Evolutionary conservation across 2,113 vertebrate genomes (phyloP), one percentile per base, ranked within the genome.

Genomic region (Pogonocichla stellata): DNA sequence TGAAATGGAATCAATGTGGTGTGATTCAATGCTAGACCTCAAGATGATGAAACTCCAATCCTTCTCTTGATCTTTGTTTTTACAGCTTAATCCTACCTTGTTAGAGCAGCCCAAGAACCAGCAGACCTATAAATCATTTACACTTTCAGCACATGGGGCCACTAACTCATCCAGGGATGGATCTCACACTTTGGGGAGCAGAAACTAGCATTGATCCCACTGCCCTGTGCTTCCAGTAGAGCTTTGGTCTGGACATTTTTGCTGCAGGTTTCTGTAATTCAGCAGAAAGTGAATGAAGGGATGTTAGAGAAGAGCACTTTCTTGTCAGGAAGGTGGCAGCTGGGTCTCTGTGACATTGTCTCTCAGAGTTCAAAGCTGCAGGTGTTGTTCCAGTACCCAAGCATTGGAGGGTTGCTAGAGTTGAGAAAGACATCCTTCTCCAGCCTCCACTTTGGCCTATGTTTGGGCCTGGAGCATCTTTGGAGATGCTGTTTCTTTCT

Each of bases 11-110:
- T 69, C 57, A 79, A 24, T 22, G 56, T 80, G 33, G 31, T 85
- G 19, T 74, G 56, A 77, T 81, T 80, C 53, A 88, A 4, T 69
- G 47, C 45, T 72, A 77, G 62, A 83, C n/a, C 51, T 91, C 40
- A 72, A 48, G 53, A 31, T 33, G n/a, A 77, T 92, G 75, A 77
- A 96, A 89, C 33, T 65, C 58, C 28, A 88, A 1, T 86, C 34
- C 33, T 79, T 78, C 58, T 81, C 80, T 47, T 92, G 58, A 48
- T 90, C 53, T 83, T 83, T 80, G 45, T 45, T 80, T 93, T 88
- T 73, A 69, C 31, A 61, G 45, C 48, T 90, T 54, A 85, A 64
- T 81, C 26, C 33, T 69, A 13, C 58, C 53, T 65, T 22, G 6
- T 43, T 66, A 53, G 38, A 89, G n/a, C 71, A 36, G 51, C 10